A percentile compares a stretch with the other conserved stretches of the same genome.
phyloP scores from a whole-genome alignment of 2,888 invertebrate species.

The Argyresthia goedartella region DNA sequence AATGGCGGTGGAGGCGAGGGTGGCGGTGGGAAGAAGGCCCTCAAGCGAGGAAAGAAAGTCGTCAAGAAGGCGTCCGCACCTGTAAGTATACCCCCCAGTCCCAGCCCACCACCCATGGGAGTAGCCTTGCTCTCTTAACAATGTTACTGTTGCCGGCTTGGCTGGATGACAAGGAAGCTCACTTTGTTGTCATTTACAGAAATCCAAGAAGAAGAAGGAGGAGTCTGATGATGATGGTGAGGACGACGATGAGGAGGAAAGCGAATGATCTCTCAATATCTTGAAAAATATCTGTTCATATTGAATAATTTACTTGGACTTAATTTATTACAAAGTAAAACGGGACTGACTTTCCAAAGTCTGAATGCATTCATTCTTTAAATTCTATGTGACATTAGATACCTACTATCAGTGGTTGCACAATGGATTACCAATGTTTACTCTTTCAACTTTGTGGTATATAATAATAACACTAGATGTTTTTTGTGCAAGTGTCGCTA shows the following conservation, averaged over 20 bases:
- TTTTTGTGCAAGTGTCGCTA: too few species aligned
- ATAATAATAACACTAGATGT: too few species aligned
- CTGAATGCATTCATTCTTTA: slow-evolving; percentile 20
- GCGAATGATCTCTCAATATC: slow-evolving; percentile 71
- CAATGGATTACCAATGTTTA: too few species aligned
- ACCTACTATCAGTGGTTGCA: too few species aligned
- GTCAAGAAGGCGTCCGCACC: slow-evolving; percentile 53
- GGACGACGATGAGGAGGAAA: slow-evolving; percentile 74
- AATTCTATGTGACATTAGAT: slow-evolving; percentile 5
- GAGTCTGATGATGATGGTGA: slow-evolving; percentile 75
- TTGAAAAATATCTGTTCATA: slow-evolving; percentile 61
- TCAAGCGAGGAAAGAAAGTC: slow-evolving; percentile 70
- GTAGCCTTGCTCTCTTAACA: too few species aligned
- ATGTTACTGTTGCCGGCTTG: too few species aligned
- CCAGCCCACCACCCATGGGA: too few species aligned
- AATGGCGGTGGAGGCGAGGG: slow-evolving; percentile 76
- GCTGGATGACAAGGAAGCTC: too few species aligned
- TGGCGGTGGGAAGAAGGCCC: slow-evolving; percentile 63
- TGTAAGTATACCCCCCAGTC: slow-evolving; percentile 36
- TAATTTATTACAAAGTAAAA: slow-evolving; percentile 70
- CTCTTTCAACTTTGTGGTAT: too few species aligned
- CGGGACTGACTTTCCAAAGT: slow-evolving; percentile 66
- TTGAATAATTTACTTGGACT: slow-evolving; percentile 69
- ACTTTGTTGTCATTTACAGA: slow-evolving; percentile 26
- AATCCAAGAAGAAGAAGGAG: slow-evolving; percentile 73